phyloP scores from a whole-genome alignment of 2,888 invertebrate species.

The Scaptomyza cyrtandrae region DNA sequence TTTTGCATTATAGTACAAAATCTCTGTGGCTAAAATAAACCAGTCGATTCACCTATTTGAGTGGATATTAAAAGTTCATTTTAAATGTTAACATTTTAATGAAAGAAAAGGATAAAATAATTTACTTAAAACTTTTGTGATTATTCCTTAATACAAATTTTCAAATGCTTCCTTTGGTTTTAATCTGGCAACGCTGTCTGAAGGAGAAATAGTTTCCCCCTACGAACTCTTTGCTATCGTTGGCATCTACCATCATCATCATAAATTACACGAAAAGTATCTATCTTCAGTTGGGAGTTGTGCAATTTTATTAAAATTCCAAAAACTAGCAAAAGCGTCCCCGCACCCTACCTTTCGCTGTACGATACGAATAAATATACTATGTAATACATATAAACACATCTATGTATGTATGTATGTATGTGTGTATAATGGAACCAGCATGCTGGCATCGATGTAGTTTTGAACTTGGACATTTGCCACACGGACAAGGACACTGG shows the following conservation, averaged over 20 bases:
- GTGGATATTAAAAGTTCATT: too few relatives aligned
- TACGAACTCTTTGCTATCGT: slow-evolving; percentile 48
- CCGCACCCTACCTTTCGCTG: slow-evolving; percentile 38
- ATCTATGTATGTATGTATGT: neutral
- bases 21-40: too few relatives aligned
- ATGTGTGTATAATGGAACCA: slow-evolving; percentile 4
- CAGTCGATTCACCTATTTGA: too few relatives aligned
- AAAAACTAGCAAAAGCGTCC: slow-evolving; percentile 45
- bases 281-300: slow-evolving; percentile 78
- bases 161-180: slow-evolving; percentile 6
- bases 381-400: slow-evolving; percentile 6
- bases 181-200: slow-evolving; percentile 40
- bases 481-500: slow-evolving; percentile 8
- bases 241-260: slow-evolving; percentile 75
- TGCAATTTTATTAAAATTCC: slow-evolving; percentile 81
- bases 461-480: slow-evolving; percentile 26
- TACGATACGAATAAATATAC: slow-evolving; percentile 46
- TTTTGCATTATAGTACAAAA: too few relatives aligned
- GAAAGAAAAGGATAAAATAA: too few relatives aligned
- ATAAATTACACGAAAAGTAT: slow-evolving; percentile 79
- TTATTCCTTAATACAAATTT: neutral
- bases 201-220: neutral
- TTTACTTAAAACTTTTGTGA: too few relatives aligned
- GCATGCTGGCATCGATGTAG: slow-evolving; percentile 19
- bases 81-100: too few relatives aligned